Conservation (phyloP, 2,113 vertebrate genomes). For the Chloebia gouldiae region DNA sequence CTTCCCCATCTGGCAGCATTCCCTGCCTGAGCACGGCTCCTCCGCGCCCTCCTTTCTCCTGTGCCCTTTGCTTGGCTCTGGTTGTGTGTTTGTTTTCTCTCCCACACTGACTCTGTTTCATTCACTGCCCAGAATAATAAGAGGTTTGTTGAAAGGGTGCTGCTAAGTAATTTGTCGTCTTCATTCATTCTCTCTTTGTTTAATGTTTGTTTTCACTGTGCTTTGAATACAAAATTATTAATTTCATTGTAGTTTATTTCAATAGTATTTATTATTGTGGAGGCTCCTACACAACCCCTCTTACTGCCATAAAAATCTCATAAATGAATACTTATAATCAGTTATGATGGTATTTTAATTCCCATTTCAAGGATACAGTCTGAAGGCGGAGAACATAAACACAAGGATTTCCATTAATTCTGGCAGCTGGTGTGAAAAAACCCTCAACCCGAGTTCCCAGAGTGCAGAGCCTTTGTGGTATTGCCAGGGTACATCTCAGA, state of each 20-base stretch:
- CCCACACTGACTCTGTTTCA: constrained; percentile 29
- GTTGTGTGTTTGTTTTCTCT: constrained; percentile 33
- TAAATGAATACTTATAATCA: neutral
- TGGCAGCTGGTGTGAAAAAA: neutral
- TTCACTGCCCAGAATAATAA: constrained; percentile 51
- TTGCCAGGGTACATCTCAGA: neutral
- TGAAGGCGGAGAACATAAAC: neutral
- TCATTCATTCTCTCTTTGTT: constrained; percentile 1
- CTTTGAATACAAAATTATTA: neutral
- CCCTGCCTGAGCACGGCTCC: neutral
- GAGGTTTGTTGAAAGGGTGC: constrained; percentile 38
- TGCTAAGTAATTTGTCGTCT: constrained; percentile 31
- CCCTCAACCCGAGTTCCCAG: neutral
- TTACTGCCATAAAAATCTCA: neutral
- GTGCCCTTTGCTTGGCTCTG: constrained; percentile 3
- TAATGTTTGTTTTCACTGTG: neutral
- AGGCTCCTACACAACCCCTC: neutral
- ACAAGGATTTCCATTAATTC: neutral
- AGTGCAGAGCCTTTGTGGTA: neutral
- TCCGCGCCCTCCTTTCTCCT: neutral
- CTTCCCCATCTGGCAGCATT: neutral
- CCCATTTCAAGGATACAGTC: neutral
- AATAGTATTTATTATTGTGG: neutral
- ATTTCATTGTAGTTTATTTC: neutral
- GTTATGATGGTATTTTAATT: neutral